Conservation (phyloP, 2,797 vertebrate species). For the Sebastes itinus region DNA sequence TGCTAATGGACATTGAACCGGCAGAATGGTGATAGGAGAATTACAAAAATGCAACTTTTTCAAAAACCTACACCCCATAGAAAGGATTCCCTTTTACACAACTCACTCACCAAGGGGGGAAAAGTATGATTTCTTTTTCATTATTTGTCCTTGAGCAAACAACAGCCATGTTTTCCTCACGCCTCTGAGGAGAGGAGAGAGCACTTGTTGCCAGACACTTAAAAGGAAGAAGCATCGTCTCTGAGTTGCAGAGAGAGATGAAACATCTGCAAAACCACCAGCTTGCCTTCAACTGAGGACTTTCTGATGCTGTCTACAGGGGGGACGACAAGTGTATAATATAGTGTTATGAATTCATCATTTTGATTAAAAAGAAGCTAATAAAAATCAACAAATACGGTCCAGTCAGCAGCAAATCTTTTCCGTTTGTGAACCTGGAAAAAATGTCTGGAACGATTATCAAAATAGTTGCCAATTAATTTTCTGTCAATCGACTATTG, state of each 20-base stretch:
- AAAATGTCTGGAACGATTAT: background rate
- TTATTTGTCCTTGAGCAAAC: constrained; percentile 56
- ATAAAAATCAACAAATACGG: background rate
- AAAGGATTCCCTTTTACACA: constrained; percentile 38
- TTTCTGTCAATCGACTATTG: background rate
- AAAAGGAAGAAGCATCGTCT: constrained; percentile 1
- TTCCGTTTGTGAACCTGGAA: background rate
- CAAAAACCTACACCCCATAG: constrained; percentile 8
- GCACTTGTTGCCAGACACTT: constrained; percentile 18
- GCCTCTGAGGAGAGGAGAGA: constrained; percentile 11
- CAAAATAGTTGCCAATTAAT: background rate
- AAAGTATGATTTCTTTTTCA: background rate
- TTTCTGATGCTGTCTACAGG: background rate
- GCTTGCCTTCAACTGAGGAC: background rate
- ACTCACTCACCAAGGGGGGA: background rate
- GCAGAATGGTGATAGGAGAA: background rate
- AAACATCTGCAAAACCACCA: constrained; percentile 15
- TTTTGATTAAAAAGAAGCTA: background rate
- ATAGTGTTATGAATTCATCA: background rate
- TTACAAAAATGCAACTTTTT: constrained; percentile 34
- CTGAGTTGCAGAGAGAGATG: constrained; percentile 8
- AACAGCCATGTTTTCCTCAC: constrained; percentile 36
- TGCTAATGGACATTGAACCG: constrained; percentile 50
- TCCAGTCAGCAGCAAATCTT: background rate
- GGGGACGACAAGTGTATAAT: background rate